Percentiles rank a stretch among this genome's conserved stretches.
Conservation (phyloP, 2,797 vertebrate species). For the Trachops cirrhosus region DNA sequence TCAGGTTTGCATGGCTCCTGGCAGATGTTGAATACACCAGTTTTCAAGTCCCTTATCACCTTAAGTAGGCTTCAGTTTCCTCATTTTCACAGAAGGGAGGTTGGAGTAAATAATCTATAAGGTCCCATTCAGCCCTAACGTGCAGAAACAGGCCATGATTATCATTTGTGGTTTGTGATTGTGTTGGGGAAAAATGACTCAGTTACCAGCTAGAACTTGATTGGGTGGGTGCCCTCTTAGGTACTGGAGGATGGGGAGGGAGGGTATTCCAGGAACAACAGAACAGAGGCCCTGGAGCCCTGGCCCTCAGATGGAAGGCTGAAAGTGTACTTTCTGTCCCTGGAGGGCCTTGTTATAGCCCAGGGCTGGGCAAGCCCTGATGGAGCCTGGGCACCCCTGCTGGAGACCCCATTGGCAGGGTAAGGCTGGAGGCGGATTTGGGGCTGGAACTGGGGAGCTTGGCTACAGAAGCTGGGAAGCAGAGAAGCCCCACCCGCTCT, state of each 20-base stretch:
- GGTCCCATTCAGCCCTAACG: not conserved
- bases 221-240: not conserved
- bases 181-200: not conserved
- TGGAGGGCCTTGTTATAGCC: not conserved
- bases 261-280: not conserved
- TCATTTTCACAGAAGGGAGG: not conserved
- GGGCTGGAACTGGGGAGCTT: not conserved
- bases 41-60: not conserved
- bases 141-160: constrained; percentile 7
- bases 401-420: not conserved
- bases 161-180: not conserved
- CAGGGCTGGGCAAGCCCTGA: not conserved
- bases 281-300: not conserved
- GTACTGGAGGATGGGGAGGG: not conserved
- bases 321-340: not conserved
- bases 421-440: not conserved
- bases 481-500: not conserved
- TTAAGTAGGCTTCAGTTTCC: not conserved
- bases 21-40: not conserved
- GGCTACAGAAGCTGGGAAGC: constrained; percentile 5
- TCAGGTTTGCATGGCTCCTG: not conserved
- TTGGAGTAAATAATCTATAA: not conserved
- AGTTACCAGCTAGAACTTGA: constrained; percentile 21
- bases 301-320: not conserved
- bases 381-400: not conserved